Percentiles rank a stretch among this genome's conserved stretches.
Conservation (phyloP, 2,888 invertebrate genomes). For the Atherix ibis region DNA sequence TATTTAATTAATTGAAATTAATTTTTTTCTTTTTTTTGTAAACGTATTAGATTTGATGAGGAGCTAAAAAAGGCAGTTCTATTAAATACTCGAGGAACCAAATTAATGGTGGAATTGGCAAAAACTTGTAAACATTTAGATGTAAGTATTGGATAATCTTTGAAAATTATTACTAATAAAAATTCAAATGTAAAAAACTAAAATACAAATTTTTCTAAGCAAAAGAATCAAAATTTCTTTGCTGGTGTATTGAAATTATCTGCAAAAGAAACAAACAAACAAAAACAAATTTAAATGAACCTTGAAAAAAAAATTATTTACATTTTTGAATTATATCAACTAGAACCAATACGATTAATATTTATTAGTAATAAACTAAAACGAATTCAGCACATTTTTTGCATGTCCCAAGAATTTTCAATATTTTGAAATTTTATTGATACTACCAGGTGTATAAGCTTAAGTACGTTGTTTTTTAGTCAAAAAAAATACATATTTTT, state of each 20-base stretch:
- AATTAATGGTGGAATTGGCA: conserved; percentile 69
- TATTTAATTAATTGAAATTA: not conserved
- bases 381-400: too few relatives aligned
- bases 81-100: conserved; percentile 83
- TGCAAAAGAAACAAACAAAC: not conserved
- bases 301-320: too few relatives aligned
- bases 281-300: too few relatives aligned
- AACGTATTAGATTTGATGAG: conserved; percentile 61
- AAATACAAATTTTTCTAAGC: not conserved
- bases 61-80: conserved; percentile 75
- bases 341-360: too few relatives aligned
- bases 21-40: not conserved
- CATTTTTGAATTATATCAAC: too few relatives aligned
- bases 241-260: not conserved
- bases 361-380: too few relatives aligned
- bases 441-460: too few relatives aligned
- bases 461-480: too few relatives aligned
- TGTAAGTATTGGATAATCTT: conserved; percentile 33
- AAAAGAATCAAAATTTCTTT: too few relatives aligned
- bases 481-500: too few relatives aligned
- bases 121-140: conserved; percentile 58
- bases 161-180: not conserved
- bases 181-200: not conserved
- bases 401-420: too few relatives aligned
- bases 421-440: too few relatives aligned